Evolutionary conservation across 2,113 vertebrate species (phyloP).

Genomic region (Nothobranchius kuhntae): DNA sequence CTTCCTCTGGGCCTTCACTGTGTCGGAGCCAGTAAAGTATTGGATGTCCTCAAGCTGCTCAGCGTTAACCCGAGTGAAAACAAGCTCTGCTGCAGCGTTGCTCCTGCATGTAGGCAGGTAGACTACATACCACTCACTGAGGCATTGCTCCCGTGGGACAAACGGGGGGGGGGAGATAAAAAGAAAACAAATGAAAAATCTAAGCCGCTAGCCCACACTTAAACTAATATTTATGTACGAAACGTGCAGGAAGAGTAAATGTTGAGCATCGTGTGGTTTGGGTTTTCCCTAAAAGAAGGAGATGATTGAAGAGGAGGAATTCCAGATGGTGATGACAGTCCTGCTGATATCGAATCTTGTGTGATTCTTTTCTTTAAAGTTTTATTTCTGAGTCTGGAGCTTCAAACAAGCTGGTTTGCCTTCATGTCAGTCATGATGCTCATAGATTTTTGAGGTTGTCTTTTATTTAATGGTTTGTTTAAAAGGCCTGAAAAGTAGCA

Average conservation of each 20-base stretch:
- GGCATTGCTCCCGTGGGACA: slow-evolving; percentile 16
- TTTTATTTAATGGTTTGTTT: neutral
- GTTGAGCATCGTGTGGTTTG: slow-evolving; percentile 34
- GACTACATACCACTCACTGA: slow-evolving; percentile 9
- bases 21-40: slow-evolving; percentile 51
- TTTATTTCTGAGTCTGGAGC: neutral
- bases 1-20: slow-evolving; percentile 48
- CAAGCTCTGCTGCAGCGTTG: slow-evolving; percentile 40
- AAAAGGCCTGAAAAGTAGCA: neutral
- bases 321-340: neutral
- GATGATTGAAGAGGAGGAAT: neutral
- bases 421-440: neutral
- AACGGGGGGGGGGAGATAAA: slow-evolving; percentile 7
- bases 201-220: slow-evolving; percentile 29
- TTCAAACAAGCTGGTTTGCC: neutral
- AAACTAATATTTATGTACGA: slow-evolving; percentile 51
- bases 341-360: slow-evolving; percentile 11
- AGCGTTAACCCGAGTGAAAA: slow-evolving; percentile 64
- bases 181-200: slow-evolving; percentile 29
- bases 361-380: slow-evolving; percentile 1
- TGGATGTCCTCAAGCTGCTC: slow-evolving; percentile 61
- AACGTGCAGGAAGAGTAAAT: slow-evolving; percentile 38
- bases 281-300: slow-evolving; percentile 22
- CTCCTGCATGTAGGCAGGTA: slow-evolving; percentile 38
- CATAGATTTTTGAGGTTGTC: neutral